Conservation (phyloP, 1,140 invertebrate species). For the Grapholita molesta region DNA sequence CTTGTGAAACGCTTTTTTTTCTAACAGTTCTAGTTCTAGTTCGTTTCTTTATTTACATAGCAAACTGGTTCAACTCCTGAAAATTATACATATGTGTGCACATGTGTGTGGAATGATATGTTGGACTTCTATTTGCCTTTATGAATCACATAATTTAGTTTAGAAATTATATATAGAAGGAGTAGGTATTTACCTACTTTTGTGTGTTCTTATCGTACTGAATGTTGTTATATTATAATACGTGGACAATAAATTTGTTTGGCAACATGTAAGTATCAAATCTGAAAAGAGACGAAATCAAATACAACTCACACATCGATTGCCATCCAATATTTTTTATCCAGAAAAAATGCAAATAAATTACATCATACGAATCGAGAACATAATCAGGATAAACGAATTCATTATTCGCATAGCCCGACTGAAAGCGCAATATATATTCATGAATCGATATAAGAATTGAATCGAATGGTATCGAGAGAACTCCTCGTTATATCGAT, state of each 20-base stretch:
- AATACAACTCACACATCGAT: conserved; percentile 12
- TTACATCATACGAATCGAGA: conserved; percentile 28
- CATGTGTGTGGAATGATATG: too few relatives aligned
- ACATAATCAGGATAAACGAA: conserved; percentile 34
- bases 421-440: conserved; percentile 40
- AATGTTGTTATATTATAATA: not conserved
- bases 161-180: too few relatives aligned
- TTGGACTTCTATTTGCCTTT: too few relatives aligned
- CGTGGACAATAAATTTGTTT: not conserved
- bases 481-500: conserved; percentile 37
- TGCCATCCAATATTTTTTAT: conserved; percentile 6
- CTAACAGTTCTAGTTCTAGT: too few relatives aligned
- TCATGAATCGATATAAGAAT: conserved; percentile 45
- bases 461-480: conserved; percentile 34
- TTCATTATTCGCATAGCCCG: conserved; percentile 31
- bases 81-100: too few relatives aligned
- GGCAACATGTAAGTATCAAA: not conserved
- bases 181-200: not conserved
- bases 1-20: too few relatives aligned
- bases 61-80: too few relatives aligned
- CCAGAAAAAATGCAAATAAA: conserved; percentile 10
- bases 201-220: not conserved
- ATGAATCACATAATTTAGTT: too few relatives aligned
- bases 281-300: not conserved
- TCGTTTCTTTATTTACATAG: too few relatives aligned